Conservation (phyloP, 2,888 invertebrate genomes). For the Mimas tiliae region DNA sequence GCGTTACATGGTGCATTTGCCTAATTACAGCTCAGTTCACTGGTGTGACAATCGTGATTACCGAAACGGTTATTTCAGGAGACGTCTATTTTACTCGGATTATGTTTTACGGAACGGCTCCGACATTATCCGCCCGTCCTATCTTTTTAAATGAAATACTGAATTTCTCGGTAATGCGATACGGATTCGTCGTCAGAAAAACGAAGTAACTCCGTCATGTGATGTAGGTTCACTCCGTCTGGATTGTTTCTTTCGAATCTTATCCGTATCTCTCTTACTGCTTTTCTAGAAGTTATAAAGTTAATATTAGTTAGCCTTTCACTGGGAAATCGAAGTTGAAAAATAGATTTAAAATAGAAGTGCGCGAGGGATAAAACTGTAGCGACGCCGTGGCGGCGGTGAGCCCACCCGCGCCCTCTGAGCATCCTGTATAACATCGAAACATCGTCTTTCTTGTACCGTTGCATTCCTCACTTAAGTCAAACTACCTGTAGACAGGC, state of each 20-base stretch:
- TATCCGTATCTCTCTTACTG: conserved; percentile 57
- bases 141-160: conserved; percentile 60
- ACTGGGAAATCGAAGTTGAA: conserved; percentile 68
- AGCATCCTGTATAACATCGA: conserved; percentile 37
- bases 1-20: conserved; percentile 80
- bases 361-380: conserved; percentile 58
- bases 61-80: conserved; percentile 68
- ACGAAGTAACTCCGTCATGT: conserved; percentile 47
- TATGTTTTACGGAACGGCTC: conserved; percentile 53
- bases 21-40: conserved; percentile 78
- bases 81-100: conserved; percentile 60
- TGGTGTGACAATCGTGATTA: conserved; percentile 76
- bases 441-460: conserved; percentile 36
- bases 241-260: conserved; percentile 60
- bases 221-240: conserved; percentile 52
- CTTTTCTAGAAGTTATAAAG: conserved; percentile 75
- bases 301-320: conserved; percentile 74
- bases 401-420: conserved; percentile 31
- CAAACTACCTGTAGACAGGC: background rate
- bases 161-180: conserved; percentile 55
- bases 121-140: conserved; percentile 53
- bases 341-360: conserved; percentile 66
- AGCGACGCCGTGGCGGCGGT: conserved; percentile 65
- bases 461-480: conserved; percentile 30
- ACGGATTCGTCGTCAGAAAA: conserved; percentile 50